Percentiles rank a stretch among this genome's conserved stretches.
phyloP scores from a whole-genome alignment of 2,113 vertebrate species.

The Accipiter cooperii region DNA sequence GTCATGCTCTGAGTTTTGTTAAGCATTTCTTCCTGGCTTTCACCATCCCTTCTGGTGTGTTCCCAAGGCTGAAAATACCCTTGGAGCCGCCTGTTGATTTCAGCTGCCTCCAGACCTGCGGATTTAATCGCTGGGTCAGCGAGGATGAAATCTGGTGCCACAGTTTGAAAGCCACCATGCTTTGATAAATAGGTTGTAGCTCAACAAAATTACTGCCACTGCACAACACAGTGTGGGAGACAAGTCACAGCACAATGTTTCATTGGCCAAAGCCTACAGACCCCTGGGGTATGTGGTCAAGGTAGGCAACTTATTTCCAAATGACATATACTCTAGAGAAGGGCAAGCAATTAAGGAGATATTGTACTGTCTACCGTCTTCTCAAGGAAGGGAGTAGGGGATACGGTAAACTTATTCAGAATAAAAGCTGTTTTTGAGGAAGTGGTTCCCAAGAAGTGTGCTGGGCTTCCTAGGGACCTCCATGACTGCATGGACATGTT shows the following conservation, averaged over 20 bases:
- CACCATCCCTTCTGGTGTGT: background rate
- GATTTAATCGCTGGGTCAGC: constrained; percentile 29
- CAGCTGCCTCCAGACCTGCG: constrained; percentile 59
- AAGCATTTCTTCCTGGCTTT: background rate
- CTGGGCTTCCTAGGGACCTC: background rate
- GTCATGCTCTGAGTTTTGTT: background rate
- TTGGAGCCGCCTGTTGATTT: background rate
- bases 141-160: background rate
- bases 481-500: background rate
- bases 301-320: background rate
- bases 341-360: background rate
- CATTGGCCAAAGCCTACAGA: background rate
- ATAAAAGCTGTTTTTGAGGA: background rate
- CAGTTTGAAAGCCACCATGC: background rate
- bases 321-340: background rate
- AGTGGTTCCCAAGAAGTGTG: background rate
- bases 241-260: background rate
- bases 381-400: background rate
- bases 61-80: background rate
- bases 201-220: background rate
- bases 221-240: background rate
- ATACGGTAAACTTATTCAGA: background rate
- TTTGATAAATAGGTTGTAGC: background rate
- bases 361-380: background rate
- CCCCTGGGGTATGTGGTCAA: background rate